phyloP scores from a whole-genome alignment of 2,113 vertebrate genomes.

The Ictalurus furcatus region DNA sequence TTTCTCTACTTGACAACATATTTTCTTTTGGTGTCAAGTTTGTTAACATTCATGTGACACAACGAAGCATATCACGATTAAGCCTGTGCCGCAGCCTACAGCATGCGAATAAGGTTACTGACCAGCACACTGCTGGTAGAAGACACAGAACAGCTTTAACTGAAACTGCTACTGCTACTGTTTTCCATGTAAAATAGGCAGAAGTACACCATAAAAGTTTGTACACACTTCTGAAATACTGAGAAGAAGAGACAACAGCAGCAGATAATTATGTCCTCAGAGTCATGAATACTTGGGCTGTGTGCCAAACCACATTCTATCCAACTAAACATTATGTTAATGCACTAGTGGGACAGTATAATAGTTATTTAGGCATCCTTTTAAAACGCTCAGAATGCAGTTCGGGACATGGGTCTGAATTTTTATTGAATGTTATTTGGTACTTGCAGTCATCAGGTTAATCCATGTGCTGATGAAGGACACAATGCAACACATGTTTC shows the following conservation, averaged over 20 bases:
- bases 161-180: neutral
- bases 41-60: neutral
- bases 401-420: neutral
- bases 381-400: neutral
- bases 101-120: neutral
- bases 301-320: neutral
- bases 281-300: neutral
- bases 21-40: neutral
- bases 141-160: neutral
- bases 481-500: neutral
- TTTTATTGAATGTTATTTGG: neutral
- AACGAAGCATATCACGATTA: neutral
- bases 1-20: neutral
- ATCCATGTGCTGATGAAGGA: neutral
- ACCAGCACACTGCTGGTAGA: neutral
- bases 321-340: neutral
- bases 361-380: neutral
- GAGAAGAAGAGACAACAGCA: neutral
- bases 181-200: neutral
- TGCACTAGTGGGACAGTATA: neutral
- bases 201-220: neutral
- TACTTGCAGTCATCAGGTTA: neutral
- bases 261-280: neutral
- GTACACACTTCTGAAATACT: neutral
- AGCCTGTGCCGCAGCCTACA: neutral